Evolutionary conservation across 2,888 invertebrate species (phyloP).

Genomic region (Arctia plantaginis): DNA sequence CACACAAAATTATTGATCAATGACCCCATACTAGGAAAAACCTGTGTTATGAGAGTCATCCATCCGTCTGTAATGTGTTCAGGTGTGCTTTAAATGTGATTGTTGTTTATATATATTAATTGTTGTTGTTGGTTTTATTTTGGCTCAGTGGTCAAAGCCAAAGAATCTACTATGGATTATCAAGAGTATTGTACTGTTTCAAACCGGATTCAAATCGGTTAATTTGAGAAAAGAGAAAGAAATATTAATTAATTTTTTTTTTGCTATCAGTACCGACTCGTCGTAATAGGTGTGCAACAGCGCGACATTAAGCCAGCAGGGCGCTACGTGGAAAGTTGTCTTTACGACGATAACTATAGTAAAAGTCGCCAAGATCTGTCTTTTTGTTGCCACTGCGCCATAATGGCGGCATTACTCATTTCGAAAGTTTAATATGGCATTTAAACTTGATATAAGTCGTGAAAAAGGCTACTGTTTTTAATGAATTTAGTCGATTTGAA

Average conservation of each 20-base stretch:
- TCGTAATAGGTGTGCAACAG: constrained; percentile 51
- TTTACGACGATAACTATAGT: constrained; percentile 52
- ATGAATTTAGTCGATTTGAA: background rate
- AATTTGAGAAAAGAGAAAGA: background rate
- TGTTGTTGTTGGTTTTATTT: background rate
- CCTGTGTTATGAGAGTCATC: no score
- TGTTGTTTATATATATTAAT: no score
- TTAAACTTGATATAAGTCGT: constrained; percentile 39
- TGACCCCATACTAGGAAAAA: no score
- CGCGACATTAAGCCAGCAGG: constrained; percentile 58
- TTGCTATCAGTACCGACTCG: constrained; percentile 47
- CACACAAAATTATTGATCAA: no score
- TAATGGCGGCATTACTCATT: constrained; percentile 60
- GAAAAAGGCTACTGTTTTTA: constrained; percentile 30
- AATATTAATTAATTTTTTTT: constrained; percentile 5
- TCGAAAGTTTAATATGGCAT: constrained; percentile 61
- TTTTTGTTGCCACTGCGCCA: constrained; percentile 60
- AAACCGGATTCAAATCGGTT: background rate
- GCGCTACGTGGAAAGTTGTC: constrained; percentile 59
- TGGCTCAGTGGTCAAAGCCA: background rate
- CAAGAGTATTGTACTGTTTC: background rate
- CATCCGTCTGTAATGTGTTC: no score
- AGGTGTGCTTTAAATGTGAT: no score
- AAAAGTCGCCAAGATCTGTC: constrained; percentile 50
- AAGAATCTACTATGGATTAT: background rate